Percentiles rank a stretch among this genome's conserved stretches.
phyloP scores from a whole-genome alignment of 2,797 vertebrate species.

The Brachyrhaphis roseni region DNA sequence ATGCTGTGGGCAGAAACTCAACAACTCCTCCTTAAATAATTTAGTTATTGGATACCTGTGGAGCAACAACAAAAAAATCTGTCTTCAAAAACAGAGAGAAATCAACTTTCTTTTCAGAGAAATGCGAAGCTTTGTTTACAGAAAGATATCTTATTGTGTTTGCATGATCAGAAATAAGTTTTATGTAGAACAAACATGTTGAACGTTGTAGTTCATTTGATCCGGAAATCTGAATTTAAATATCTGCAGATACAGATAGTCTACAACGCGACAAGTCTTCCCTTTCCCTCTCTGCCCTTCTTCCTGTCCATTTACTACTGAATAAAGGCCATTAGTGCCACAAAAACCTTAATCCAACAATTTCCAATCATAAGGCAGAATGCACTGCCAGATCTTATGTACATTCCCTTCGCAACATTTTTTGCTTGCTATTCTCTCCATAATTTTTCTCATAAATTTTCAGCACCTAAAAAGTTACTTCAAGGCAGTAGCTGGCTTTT shows the following conservation, averaged over 20 bases:
- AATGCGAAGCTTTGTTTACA: background rate
- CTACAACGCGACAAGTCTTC: no score
- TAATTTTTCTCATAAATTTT: constrained; percentile 7
- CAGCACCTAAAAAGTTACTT: constrained; percentile 38
- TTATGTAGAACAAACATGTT: background rate
- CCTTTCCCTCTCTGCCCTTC: no score
- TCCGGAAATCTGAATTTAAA: background rate
- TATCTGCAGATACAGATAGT: background rate
- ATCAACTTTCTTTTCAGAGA: background rate
- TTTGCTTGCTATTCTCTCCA: background rate
- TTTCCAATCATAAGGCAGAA: background rate
- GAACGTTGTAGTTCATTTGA: background rate
- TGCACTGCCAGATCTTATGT: background rate
- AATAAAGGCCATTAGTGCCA: no score
- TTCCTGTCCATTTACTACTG: no score
- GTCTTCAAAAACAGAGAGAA: background rate
- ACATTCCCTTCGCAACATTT: background rate
- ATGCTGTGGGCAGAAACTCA: background rate
- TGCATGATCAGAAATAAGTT: background rate
- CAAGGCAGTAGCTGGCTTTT: constrained; percentile 37
- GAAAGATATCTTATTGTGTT: background rate
- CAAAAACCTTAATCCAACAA: no score
- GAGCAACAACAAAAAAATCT: background rate
- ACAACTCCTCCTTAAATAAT: background rate
- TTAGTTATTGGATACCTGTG: background rate